Evolutionary conservation across 2,797 vertebrate genomes (phyloP), one percentile per base, ranked within the genome.

Genomic region (Pangasius macronema): DNA sequence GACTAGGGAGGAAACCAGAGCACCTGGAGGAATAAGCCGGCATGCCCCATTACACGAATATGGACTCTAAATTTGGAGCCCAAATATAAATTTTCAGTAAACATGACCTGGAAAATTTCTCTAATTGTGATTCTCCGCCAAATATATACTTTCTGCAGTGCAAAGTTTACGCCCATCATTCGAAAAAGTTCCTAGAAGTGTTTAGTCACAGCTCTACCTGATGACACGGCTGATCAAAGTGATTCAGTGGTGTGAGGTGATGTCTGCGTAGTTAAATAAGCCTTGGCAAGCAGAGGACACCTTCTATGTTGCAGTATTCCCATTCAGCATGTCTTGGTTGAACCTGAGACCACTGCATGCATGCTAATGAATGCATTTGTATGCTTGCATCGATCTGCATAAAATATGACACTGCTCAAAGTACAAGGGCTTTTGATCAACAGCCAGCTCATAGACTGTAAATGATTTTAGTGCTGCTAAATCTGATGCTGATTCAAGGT

Each of bases 181-280:
- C 39, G 18, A 42, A 16, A 81, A 87, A 83, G 76, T 83, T 91
- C 61, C 67, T 82, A 42, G 79, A 85, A 88, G 88, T 90, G 90
- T 91, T 91, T 90, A 89, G 89, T 90, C 65, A 73, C 90, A 91
- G 90, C 91, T 87, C 84, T 92, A 93, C 91, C 91, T 92, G 92
- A 94, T 95, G 93, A 93, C 92, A 93, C 91, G 91, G 92, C 91
- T 93, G 91, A 94, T 94, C 91, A 93, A 92, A 94, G 91, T 90
- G 82, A 91, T 89, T 91, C 88, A 85, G 92, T 91, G 91, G 92
- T 91, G 87, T 92, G 87, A 91, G 93, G 91, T 90, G 87, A 88
- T 90, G 87, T 91, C 63, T 82, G 14, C 89, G 75, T 84, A 92
- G 93, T 93, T 90, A 75, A 94, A 95, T 94, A 94, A 93, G 94